phyloP scores from a whole-genome alignment of 2,113 vertebrate species.

The Indicator indicator region DNA sequence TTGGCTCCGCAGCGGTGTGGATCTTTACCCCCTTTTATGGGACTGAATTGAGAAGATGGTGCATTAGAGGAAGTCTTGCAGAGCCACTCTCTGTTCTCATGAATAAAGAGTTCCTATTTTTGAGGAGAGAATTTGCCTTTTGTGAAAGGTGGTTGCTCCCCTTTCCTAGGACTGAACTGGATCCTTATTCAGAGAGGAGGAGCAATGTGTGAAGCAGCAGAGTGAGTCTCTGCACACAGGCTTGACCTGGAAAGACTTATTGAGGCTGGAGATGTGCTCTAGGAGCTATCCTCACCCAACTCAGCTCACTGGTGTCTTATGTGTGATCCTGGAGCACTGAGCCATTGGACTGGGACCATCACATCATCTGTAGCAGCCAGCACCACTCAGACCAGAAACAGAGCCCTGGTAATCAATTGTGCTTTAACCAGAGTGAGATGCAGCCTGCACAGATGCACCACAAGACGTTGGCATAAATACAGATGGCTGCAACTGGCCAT shows the following conservation, averaged over 20 bases:
- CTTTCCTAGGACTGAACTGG: neutral
- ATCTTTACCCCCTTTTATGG: conserved; percentile 11
- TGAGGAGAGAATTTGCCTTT: conserved; percentile 41
- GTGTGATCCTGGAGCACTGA: neutral
- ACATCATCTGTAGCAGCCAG: fast-evolving
- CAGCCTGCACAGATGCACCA: neutral
- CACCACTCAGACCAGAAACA: fast-evolving
- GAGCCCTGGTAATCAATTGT: fast-evolving
- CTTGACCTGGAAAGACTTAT: conserved; percentile 38
- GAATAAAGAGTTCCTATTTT: conserved; percentile 52
- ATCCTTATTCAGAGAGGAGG: conserved; percentile 44
- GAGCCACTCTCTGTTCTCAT: neutral
- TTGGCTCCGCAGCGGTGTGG: neutral
- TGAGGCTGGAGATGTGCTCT: neutral
- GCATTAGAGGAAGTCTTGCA: neutral
- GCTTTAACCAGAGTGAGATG: neutral
- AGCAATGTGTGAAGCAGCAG: neutral
- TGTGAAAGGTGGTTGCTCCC: conserved; percentile 10
- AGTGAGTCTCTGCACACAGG: neutral
- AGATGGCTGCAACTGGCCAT: fast-evolving
- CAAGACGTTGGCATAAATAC: fast-evolving
- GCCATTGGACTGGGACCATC: neutral
- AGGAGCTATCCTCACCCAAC: neutral
- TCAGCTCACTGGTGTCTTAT: neutral
- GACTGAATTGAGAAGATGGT: neutral